Evolutionary conservation across 2,797 vertebrate genomes (phyloP), one percentile per base, ranked within the genome.

Genomic region (Poliocrania exsul): DNA sequence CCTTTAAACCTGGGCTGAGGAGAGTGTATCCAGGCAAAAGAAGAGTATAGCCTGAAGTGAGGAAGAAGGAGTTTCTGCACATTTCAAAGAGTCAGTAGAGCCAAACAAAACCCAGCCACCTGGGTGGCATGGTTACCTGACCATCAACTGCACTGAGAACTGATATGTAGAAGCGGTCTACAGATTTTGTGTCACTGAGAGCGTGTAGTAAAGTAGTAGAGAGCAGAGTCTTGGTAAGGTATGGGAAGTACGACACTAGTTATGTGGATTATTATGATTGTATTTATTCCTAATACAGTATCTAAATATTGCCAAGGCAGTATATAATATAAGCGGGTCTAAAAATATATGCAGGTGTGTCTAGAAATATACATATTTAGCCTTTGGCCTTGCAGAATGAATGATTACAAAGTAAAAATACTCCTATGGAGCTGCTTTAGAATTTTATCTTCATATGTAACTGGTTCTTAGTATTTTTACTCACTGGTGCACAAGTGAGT

Each of bases 1-100:
- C 3, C 19, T 25, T 17, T n/a, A 16, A 4, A 50, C 9, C 3
- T 23, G 0, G 10, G 7, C 14, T 46, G 31, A 78, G 16, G 5
- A 61, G 24, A 44, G 10, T 44, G 10, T 5, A 47, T 5, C 5
- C 10, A 51, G 60, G 46, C 0, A 4, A 46, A 81, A 74, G 7
- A 49, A 16, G 26, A 35, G 50, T 15, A 20, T 33, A 31, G 4
- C n/a, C 28, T 78, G 26, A 16, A 1, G 11, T 37, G 17, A 71
- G 7, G 16, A 29, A 51, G 15, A 25, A 35, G 8, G 24, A 46
- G 2, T 7, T 58, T 75, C 33, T 51, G 8, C 38, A 60, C 3
- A 28, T 51, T 79, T 69, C 19, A 50, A 38, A 19, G 49, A 38
- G 4, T n/a, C 25, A 47, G 19, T 71, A 57, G 13, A 65, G 35